These are phyloP conservation scores for Hirtodrosophila histrioides DNA, from an alignment of 2,888 invertebrate species.

Conservation along the genomic window DNA sequence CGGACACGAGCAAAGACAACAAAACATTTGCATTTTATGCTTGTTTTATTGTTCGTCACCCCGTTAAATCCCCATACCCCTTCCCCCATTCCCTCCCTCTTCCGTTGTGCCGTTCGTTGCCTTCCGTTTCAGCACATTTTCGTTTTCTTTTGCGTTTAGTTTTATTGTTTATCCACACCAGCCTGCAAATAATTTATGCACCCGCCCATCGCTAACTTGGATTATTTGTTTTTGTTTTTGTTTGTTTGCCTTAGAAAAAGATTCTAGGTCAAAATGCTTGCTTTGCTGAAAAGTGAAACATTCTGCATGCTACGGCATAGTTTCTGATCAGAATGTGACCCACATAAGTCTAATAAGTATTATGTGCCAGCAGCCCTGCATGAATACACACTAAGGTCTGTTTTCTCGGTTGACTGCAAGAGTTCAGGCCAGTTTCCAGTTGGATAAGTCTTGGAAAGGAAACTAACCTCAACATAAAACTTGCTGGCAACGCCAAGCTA, in stretches of 20 bases:
- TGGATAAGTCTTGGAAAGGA: no score
- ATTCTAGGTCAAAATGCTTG: slow-evolving; percentile 70
- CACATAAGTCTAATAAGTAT: slow-evolving; percentile 18
- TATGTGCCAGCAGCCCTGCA: slow-evolving; percentile 6
- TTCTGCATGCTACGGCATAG: slow-evolving; percentile 25
- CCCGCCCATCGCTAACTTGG: slow-evolving; percentile 53
- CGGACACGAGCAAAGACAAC: slow-evolving; percentile 50
- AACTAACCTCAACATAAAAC: no score
- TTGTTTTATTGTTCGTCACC: slow-evolving; percentile 68
- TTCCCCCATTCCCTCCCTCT: slow-evolving; percentile 2
- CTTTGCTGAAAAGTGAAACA: slow-evolving; percentile 69
- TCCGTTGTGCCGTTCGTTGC: slow-evolving; percentile 10
- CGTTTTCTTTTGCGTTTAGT: slow-evolving; percentile 64
- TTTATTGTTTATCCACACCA: slow-evolving; percentile 27
- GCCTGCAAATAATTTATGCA: slow-evolving; percentile 73
- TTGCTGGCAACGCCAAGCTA: no score
- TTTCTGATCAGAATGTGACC: slow-evolving; percentile 42
- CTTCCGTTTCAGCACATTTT: slow-evolving; percentile 74
- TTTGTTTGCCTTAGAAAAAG: slow-evolving; percentile 58
- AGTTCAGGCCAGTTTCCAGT: no score
- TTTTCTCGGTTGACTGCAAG: no score
- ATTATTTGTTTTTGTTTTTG: slow-evolving; percentile 72
- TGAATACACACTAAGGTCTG: slow-evolving; percentile 1
- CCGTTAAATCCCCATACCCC: slow-evolving; percentile 27
- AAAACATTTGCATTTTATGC: slow-evolving; percentile 71